phyloP scores from a whole-genome alignment of 2,113 vertebrate species.

The Callopanchax toddi region DNA sequence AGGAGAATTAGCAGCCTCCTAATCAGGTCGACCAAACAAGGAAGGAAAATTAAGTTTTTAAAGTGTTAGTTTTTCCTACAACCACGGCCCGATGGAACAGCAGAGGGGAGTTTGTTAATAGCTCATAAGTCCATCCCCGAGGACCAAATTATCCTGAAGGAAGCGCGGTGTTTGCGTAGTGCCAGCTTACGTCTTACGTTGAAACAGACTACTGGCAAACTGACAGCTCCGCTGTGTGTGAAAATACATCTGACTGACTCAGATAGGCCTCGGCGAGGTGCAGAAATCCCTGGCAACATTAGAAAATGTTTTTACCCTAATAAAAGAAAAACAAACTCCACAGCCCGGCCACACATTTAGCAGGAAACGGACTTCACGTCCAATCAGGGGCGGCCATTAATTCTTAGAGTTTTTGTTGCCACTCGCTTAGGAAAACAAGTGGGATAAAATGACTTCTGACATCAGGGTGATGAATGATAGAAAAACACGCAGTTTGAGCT shows the following conservation, averaged over 20 bases:
- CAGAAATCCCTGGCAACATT: conserved; percentile 7
- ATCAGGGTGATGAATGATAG: conserved; percentile 79
- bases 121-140: conserved; percentile 67
- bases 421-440: conserved; percentile 80
- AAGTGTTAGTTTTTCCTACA: conserved; percentile 77
- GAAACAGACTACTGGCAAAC: conserved; percentile 29
- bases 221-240: conserved; percentile 31
- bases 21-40: conserved; percentile 78
- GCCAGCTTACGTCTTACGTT: conserved; percentile 46
- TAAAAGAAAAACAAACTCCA: conserved; percentile 77
- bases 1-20: conserved; percentile 76
- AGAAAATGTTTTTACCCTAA: conserved; percentile 60
- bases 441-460: conserved; percentile 80
- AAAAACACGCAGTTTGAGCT: conserved; percentile 72
- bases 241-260: conserved; percentile 39
- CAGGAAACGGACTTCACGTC: conserved; percentile 83
- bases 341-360: conserved; percentile 77
- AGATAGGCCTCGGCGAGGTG: conserved; percentile 1
- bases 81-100: conserved; percentile 55
- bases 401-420: conserved; percentile 76
- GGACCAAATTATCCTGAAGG: conserved; percentile 74
- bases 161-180: conserved; percentile 69
- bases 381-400: conserved; percentile 81
- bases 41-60: conserved; percentile 72
- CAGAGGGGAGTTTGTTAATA: conserved; percentile 76